Evolutionary conservation across 2,888 invertebrate genomes (phyloP).

Genomic region (Unio delphinus): DNA sequence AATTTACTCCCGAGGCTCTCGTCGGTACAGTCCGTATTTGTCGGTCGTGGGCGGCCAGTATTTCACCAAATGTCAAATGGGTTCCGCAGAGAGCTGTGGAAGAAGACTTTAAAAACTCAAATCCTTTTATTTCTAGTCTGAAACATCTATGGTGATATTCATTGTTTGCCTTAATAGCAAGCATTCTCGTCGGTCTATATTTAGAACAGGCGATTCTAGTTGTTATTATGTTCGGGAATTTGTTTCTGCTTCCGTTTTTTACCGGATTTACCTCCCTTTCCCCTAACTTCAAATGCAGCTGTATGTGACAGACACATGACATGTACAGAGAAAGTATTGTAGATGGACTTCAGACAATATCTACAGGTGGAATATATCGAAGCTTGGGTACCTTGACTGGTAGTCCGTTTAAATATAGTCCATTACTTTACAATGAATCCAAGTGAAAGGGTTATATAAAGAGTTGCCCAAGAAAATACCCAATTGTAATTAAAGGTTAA

Average conservation of each 20-base stretch:
- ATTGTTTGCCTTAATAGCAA: conserved; percentile 26
- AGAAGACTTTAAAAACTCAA: conserved; percentile 45
- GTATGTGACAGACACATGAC: conserved; percentile 7
- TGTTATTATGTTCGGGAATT: conserved; percentile 36
- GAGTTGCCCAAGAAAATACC: too few species aligned
- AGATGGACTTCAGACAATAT: conserved; percentile 5
- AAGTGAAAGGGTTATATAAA: too few species aligned
- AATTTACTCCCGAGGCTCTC: conserved; percentile 55
- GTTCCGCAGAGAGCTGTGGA: conserved; percentile 52
- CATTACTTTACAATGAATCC: too few species aligned
- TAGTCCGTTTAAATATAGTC: too few species aligned
- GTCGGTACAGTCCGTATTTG: conserved; percentile 50
- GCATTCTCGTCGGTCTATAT: conserved; percentile 36
- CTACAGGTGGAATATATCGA: conserved; percentile 10
- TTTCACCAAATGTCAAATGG: conserved; percentile 46
- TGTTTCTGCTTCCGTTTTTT: conserved; percentile 46
- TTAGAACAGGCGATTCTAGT: conserved; percentile 22
- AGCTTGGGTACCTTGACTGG: neutral
- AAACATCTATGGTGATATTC: conserved; percentile 52
- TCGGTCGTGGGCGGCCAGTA: conserved; percentile 44
- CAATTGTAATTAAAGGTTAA: too few species aligned
- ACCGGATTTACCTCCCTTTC: conserved; percentile 52
- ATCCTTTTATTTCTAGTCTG: conserved; percentile 48
- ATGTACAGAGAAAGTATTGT: conserved; percentile 11
- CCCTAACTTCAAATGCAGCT: conserved; percentile 29